Conservation (phyloP, 2,113 vertebrate genomes). For the Strix uralensis region DNA sequence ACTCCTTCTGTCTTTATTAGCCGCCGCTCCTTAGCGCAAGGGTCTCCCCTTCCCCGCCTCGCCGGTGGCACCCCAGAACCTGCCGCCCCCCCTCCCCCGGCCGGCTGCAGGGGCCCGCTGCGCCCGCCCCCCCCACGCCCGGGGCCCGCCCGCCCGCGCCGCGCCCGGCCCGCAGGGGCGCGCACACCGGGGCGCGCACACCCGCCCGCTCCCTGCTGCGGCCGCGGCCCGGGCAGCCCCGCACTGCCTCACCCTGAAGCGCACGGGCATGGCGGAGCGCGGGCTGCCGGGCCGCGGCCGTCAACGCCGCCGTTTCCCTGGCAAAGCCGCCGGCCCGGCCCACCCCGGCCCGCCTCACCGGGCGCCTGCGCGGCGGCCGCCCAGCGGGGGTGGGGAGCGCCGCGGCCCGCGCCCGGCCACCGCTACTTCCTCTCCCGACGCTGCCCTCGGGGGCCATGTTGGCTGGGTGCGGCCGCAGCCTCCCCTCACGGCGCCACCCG, state of each 20-base stretch:
- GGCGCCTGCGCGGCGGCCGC: constrained; percentile 60
- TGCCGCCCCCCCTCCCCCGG: not conserved
- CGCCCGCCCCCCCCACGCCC: not conserved
- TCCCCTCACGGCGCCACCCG: rapidly evolving
- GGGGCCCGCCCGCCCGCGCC: not conserved
- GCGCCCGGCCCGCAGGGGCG: too few species aligned
- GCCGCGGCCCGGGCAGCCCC: not conserved
- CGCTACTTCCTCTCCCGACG: rapidly evolving
- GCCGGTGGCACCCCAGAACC: rapidly evolving
- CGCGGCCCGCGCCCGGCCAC: rapidly evolving
- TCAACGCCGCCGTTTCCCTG: constrained; percentile 23
- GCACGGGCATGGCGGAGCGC: constrained; percentile 63
- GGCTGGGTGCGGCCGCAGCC: rapidly evolving
- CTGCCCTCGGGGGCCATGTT: rapidly evolving
- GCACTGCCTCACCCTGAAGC: constrained; percentile 70
- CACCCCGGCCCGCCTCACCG: not conserved
- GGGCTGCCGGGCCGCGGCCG: not conserved
- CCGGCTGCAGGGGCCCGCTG: not conserved
- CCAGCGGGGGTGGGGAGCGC: not conserved
- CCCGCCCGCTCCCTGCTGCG: too few species aligned
- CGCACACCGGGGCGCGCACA: not conserved
- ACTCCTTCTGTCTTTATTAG: too few species aligned
- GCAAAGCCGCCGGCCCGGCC: not conserved
- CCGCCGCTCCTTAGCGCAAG: too few species aligned
- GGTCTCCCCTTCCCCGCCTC: not conserved